Evolutionary conservation across 2,113 vertebrate species (phyloP).

Genomic region (Larimichthys polyactis): DNA sequence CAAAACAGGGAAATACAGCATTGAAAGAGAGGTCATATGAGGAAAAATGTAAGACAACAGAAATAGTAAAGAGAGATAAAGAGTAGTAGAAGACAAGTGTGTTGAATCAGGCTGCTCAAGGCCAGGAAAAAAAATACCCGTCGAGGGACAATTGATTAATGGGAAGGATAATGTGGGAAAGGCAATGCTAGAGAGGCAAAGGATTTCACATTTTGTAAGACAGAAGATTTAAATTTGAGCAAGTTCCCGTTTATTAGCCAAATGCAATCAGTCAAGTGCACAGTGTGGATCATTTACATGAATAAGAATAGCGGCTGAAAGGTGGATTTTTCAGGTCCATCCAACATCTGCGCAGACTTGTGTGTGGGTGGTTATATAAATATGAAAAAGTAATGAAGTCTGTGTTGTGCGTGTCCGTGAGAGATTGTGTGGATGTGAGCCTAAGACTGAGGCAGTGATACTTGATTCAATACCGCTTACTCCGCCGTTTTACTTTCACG

Average conservation of each 20-base stretch:
- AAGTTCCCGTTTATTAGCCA: constrained; percentile 70
- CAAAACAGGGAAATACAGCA: constrained; percentile 37
- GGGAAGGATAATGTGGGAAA: background rate
- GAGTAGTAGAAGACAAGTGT: background rate
- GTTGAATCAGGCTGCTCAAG: background rate
- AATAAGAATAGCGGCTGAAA: constrained; percentile 75
- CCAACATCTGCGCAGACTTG: constrained; percentile 68
- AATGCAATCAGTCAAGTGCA: constrained; percentile 69
- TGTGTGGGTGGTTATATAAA: constrained; percentile 62
- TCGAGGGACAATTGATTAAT: background rate
- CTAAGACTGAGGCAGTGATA: constrained; percentile 37
- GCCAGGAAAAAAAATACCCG: constrained; percentile 12
- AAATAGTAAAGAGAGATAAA: background rate
- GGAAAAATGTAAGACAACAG: background rate
- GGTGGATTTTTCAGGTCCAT: constrained; percentile 68
- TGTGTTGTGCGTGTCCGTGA: constrained; percentile 18
- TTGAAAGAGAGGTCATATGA: constrained; percentile 15
- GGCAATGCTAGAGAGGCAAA: background rate
- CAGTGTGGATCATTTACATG: constrained; percentile 70
- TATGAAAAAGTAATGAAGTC: constrained; percentile 48
- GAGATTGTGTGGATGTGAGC: constrained; percentile 27
- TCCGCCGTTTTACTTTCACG: constrained; percentile 38
- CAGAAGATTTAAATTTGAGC: constrained; percentile 47
- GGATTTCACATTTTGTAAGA: constrained; percentile 49
- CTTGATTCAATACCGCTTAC: constrained; percentile 36